Conservation (phyloP, 2,797 vertebrate species). For the Pyrocephalus nanus region DNA sequence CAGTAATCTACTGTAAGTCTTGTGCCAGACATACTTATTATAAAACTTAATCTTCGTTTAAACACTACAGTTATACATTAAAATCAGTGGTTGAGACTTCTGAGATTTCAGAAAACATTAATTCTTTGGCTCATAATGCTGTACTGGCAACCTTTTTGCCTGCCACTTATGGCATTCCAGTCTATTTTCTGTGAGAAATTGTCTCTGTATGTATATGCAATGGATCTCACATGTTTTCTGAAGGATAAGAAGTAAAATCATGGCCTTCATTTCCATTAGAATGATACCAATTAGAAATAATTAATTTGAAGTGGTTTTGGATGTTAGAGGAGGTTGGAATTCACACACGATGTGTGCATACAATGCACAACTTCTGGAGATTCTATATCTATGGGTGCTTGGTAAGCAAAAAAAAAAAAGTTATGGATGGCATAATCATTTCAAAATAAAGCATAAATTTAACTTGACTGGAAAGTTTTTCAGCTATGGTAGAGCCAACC, state of each 20-base stretch:
- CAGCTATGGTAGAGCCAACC: not conserved
- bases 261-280: not conserved
- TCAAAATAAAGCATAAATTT: not conserved
- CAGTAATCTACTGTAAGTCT: not conserved
- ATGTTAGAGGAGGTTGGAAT: not conserved
- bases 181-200: not conserved
- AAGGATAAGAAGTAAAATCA: not conserved
- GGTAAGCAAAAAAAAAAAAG: not conserved
- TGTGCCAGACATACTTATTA: not conserved
- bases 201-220: not conserved
- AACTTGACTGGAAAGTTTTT: not conserved
- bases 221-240: not conserved
- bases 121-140: not conserved
- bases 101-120: not conserved
- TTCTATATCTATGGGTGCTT: not conserved
- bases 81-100: not conserved
- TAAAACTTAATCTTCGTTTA: conserved; percentile 16
- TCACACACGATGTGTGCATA: not conserved
- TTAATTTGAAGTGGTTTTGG: not conserved
- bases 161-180: not conserved
- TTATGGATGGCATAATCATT: not conserved
- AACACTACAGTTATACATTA: not conserved
- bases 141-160: not conserved
- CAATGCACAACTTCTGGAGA: not conserved
- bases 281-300: not conserved